These are phyloP conservation scores for Ardeotis arabs DNA, from an alignment of 2,113 vertebrate genomes.

Conservation along the genomic window DNA sequence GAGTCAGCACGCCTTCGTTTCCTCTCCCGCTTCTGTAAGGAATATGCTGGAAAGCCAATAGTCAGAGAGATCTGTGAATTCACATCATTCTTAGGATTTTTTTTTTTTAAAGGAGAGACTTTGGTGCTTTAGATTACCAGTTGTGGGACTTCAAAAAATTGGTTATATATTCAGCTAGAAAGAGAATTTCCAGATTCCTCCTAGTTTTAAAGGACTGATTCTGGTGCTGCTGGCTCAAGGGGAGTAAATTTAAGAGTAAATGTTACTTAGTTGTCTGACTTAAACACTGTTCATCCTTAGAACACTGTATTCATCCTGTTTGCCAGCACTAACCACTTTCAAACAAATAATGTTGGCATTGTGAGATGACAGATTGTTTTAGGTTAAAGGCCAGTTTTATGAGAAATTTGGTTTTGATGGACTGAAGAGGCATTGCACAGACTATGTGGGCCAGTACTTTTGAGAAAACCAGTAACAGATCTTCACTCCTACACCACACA, in stretches of 20 bases:
- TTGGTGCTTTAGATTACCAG: neutral
- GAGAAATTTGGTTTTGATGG: neutral
- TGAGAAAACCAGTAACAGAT: neutral
- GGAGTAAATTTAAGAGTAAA: neutral
- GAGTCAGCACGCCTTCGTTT: neutral
- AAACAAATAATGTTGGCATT: neutral
- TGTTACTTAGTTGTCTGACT: neutral
- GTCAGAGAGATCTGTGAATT: neutral
- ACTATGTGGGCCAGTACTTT: fast-evolving
- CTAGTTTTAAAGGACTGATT: neutral
- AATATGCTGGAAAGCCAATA: neutral
- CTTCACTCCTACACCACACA: neutral
- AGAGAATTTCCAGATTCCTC: neutral
- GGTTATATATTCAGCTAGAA: neutral
- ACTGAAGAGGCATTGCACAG: neutral
- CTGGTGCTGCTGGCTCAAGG: neutral
- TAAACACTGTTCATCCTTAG: too few species aligned
- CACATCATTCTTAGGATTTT: neutral
- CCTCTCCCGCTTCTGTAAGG: neutral
- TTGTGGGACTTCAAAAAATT: neutral
- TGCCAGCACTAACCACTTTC: neutral
- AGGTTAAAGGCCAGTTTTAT: neutral
- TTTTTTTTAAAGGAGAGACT: neutral
- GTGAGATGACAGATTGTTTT: neutral
- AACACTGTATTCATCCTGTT: neutral